phyloP scores from a whole-genome alignment of 2,888 invertebrate species.

The Hecatera dysodea region DNA sequence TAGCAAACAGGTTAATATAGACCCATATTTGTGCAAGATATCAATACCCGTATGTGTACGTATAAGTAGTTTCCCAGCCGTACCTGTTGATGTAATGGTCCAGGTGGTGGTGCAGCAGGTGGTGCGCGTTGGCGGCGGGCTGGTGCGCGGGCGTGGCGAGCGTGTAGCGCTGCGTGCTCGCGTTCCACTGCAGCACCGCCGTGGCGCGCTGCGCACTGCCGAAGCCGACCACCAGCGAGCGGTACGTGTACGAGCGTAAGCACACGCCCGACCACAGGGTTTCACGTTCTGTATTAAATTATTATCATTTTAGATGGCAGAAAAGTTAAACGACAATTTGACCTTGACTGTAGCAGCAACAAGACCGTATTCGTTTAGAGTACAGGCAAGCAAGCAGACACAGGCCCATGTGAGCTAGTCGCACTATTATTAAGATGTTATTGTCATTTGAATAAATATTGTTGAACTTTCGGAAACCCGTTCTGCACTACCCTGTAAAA shows the following conservation, averaged over 20 bases:
- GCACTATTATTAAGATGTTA: too few relatives aligned
- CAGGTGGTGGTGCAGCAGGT: constrained; percentile 96
- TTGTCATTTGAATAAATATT: too few relatives aligned
- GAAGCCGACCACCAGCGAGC: constrained; percentile 96
- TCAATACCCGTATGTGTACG: too few relatives aligned
- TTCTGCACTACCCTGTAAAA: not conserved
- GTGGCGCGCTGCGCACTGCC: constrained; percentile 96
- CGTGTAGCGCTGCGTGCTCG: constrained; percentile 94
- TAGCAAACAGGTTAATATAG: too few relatives aligned
- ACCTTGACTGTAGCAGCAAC: too few relatives aligned
- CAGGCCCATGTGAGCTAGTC: too few relatives aligned
- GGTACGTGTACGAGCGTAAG: constrained; percentile 98
- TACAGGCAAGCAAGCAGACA: too few relatives aligned
- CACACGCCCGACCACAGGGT: constrained; percentile 90
- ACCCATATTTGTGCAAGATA: too few relatives aligned
- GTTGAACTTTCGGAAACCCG: not conserved
- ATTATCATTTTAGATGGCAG: not conserved
- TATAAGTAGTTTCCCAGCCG: not conserved
- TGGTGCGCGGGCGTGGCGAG: constrained; percentile 95
- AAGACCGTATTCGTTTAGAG: too few relatives aligned
- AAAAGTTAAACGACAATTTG: not conserved
- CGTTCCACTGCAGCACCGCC: constrained; percentile 95
- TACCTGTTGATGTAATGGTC: constrained; percentile 96
- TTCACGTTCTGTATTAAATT: constrained; percentile 89
- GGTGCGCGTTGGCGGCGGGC: constrained; percentile 96